These are phyloP conservation scores for Tetraodon nigroviridis DNA, from an alignment of 2,113 vertebrate species.

Conservation along the genomic window DNA sequence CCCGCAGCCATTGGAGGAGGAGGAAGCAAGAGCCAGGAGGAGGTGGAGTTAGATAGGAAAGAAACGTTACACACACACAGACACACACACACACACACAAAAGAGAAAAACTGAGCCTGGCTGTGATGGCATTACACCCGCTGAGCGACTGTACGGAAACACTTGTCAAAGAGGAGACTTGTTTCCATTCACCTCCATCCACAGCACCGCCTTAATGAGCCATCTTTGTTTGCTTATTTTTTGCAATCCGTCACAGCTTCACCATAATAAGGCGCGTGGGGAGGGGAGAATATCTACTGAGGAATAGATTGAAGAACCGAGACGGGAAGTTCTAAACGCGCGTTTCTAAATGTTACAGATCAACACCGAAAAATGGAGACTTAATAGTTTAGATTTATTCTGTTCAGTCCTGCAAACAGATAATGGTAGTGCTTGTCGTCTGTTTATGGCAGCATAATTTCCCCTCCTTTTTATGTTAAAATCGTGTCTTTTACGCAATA, in stretches of 20 bases:
- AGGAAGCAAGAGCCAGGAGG: slow-evolving; percentile 19
- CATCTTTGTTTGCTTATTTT: slow-evolving; percentile 52
- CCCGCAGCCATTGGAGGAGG: slow-evolving; percentile 64
- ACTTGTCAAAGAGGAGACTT: slow-evolving; percentile 65
- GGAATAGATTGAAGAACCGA: not conserved
- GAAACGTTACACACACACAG: not conserved
- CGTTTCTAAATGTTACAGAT: too few relatives aligned
- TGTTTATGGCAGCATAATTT: too few relatives aligned
- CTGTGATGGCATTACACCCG: slow-evolving; percentile 49
- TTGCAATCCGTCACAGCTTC: slow-evolving; percentile 46
- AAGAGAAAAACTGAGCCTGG: slow-evolving; percentile 1
- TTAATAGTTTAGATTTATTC: too few relatives aligned
- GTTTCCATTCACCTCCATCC: slow-evolving; percentile 61
- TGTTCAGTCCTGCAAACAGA: not conserved
- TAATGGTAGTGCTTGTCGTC: not conserved
- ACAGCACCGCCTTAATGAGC: slow-evolving; percentile 56
- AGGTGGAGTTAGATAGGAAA: slow-evolving; percentile 40
- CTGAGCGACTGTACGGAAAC: slow-evolving; percentile 64
- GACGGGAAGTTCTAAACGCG: too few relatives aligned
- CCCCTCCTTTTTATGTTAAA: too few relatives aligned
- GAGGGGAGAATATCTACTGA: slow-evolving; percentile 1
- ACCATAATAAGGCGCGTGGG: slow-evolving; percentile 30
- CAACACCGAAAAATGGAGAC: too few relatives aligned
- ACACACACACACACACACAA: slow-evolving; percentile 1
- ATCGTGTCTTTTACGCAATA: too few relatives aligned